Percentiles rank a stretch among this genome's conserved stretches.
Conservation (phyloP, 2,113 vertebrate genomes). For the Amia ocellicauda region DNA sequence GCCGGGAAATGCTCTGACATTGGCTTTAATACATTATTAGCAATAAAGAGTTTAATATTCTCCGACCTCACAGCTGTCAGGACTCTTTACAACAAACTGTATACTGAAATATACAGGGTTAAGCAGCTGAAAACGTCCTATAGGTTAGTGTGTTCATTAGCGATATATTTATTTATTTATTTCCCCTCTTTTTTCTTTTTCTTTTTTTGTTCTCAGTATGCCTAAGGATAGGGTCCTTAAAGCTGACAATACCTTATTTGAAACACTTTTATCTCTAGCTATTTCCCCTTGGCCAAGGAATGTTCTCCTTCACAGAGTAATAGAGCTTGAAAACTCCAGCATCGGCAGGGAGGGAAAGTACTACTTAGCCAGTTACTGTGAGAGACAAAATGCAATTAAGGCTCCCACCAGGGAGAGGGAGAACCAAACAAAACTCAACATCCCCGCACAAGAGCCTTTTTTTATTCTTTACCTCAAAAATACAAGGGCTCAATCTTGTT, state of each 20-base stretch:
- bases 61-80: neutral
- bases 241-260: conserved; percentile 57
- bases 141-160: conserved; percentile 7
- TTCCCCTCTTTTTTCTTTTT: no score
- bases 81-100: neutral
- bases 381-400: conserved; percentile 83
- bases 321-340: conserved; percentile 75
- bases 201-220: conserved; percentile 43
- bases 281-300: conserved; percentile 67
- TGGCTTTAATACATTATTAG: neutral
- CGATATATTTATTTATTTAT: neutral
- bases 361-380: conserved; percentile 75
- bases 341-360: conserved; percentile 75
- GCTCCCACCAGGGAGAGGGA: conserved; percentile 76
- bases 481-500: conserved; percentile 72
- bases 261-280: conserved; percentile 57
- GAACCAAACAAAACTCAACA: conserved; percentile 71
- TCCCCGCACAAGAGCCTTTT: conserved; percentile 77
- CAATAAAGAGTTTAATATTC: neutral
- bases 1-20: conserved; percentile 5
- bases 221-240: conserved; percentile 31
- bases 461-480: conserved; percentile 55
- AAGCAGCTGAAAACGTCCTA: conserved; percentile 3
- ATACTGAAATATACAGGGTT: neutral
- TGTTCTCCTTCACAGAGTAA: conserved; percentile 73